phyloP scores from a whole-genome alignment of 2,113 vertebrate species.

The Elaphurus davidianus region DNA sequence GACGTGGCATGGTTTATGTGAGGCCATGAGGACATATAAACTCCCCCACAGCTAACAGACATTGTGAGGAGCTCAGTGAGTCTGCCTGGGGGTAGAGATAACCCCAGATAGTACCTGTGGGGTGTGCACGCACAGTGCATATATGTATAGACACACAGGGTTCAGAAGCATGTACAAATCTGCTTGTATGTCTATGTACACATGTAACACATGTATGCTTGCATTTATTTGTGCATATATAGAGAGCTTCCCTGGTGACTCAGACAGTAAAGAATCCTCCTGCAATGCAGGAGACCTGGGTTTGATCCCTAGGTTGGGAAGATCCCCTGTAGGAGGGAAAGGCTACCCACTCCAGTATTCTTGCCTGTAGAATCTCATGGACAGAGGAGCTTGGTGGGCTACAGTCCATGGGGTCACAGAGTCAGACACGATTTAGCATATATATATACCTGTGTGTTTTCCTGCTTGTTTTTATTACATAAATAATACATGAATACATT shows the following conservation, averaged over 20 bases:
- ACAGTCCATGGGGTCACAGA: not conserved
- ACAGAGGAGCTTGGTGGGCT: not conserved
- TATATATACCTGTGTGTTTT: not conserved
- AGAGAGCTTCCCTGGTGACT: not conserved
- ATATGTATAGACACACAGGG: not conserved
- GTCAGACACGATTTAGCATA: not conserved
- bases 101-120: not conserved
- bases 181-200: not conserved
- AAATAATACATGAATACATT: not conserved
- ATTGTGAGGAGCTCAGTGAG: not conserved
- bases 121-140: accelerated
- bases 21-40: not conserved
- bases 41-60: not conserved
- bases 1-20: not conserved
- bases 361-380: not conserved
- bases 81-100: not conserved
- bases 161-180: not conserved
- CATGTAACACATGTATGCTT: not conserved
- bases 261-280: not conserved
- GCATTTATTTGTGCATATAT: not conserved
- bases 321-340: not conserved
- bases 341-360: not conserved
- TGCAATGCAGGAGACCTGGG: not conserved
- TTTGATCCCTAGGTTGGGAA: not conserved
- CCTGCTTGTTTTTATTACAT: not conserved